A percentile compares a stretch with the other conserved stretches of the same genome.
These are phyloP conservation scores for Lateolabrax maculatus DNA, from an alignment of 2,797 vertebrate species.

Conservation along the genomic window DNA sequence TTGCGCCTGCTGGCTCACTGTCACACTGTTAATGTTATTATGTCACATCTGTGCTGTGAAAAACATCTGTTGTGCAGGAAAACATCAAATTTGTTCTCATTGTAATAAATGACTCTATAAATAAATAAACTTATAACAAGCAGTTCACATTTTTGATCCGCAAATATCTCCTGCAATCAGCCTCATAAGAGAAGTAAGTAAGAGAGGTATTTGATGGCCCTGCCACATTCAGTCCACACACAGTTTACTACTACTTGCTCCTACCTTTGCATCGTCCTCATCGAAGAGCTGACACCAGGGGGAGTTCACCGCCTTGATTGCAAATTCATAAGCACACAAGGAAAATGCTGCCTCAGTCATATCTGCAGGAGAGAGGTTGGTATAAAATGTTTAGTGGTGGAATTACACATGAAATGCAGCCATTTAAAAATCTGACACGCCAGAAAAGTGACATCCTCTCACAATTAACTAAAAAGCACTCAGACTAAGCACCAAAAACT, in stretches of 20 bases:
- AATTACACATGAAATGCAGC: not conserved
- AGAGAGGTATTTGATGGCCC: not conserved
- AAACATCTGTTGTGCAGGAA: not conserved
- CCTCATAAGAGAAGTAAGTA: not conserved
- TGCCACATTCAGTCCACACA: not conserved
- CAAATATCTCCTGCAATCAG: not conserved
- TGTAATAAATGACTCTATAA: not conserved
- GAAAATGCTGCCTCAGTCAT: conserved; percentile 94
- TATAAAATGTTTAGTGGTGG: conserved; percentile 1
- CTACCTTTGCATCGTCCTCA: conserved; percentile 92
- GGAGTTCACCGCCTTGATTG: conserved; percentile 90
- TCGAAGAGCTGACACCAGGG: conserved; percentile 95
- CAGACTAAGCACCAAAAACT: not conserved
- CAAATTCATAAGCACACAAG: conserved; percentile 94
- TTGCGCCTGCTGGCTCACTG: not conserved
- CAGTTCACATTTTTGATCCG: not conserved
- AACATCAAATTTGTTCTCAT: not conserved
- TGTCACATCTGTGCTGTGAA: conserved; percentile 4
- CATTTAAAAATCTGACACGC: not conserved
- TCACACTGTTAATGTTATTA: not conserved
- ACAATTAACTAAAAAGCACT: not conserved
- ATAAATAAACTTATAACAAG: not conserved
- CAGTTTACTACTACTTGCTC: not conserved
- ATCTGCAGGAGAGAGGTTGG: conserved; percentile 81
- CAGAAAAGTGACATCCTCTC: not conserved